A percentile compares a stretch with the other conserved stretches of the same genome.
Evolutionary conservation across 2,113 vertebrate species (phyloP).

Genomic region (chimpanzee (Pan troglodytes)): NHGRI_mPanTro3-v2.1_pri NC_086016.1:36708501-36709000

Average conservation of each 20-base stretch:
- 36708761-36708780: too few species aligned
- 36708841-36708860: not conserved
- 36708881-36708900: not conserved
- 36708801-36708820: not conserved
- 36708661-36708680: not conserved
- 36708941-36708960: not conserved
- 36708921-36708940: not conserved
- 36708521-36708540: not conserved
- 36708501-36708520: not conserved
- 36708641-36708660: not conserved
- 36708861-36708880: not conserved
- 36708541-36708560: not conserved
- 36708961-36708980: not conserved
- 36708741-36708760: rapidly evolving
- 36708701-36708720: not conserved
- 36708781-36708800: not conserved
- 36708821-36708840: too few species aligned
- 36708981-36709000: not conserved
- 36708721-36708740: not conserved
- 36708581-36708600: not conserved
- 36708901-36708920: not conserved
- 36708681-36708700: too few species aligned
- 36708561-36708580: not conserved
- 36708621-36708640: not conserved
- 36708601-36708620: not conserved